phyloP scores from a whole-genome alignment of 2,797 vertebrate species.

The Prunella strophiata region DNA sequence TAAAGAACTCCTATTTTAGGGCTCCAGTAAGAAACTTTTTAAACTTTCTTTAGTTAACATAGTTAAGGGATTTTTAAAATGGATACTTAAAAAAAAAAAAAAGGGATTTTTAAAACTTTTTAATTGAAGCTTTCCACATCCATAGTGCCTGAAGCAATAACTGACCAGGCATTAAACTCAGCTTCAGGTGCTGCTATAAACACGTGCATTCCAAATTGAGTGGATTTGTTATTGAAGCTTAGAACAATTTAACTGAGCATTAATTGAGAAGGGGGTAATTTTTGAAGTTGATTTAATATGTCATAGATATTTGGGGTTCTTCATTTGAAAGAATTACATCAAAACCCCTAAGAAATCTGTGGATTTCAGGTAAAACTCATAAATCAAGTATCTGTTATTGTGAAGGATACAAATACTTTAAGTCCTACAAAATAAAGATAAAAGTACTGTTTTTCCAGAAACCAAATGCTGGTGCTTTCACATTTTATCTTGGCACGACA shows the following conservation, averaged over 20 bases:
- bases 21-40: rapidly evolving
- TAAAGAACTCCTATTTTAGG: neutral
- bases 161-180: neutral
- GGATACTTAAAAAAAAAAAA: no score
- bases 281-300: neutral
- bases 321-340: neutral
- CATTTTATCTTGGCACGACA: neutral
- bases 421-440: neutral
- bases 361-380: neutral
- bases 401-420: neutral
- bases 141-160: neutral
- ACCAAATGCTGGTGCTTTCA: neutral
- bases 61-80: neutral
- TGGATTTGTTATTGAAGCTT: neutral
- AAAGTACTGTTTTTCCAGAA: neutral
- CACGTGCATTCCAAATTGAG: neutral
- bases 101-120: neutral
- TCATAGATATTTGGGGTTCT: rapidly evolving
- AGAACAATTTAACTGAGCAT: neutral
- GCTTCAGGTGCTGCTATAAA: neutral
- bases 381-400: neutral
- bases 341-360: neutral
- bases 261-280: neutral
- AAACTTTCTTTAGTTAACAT: neutral
- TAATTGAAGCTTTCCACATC: neutral